Evolutionary conservation across 2,888 invertebrate species (phyloP).

Genomic region (Chaitophorus viminalis): DNA sequence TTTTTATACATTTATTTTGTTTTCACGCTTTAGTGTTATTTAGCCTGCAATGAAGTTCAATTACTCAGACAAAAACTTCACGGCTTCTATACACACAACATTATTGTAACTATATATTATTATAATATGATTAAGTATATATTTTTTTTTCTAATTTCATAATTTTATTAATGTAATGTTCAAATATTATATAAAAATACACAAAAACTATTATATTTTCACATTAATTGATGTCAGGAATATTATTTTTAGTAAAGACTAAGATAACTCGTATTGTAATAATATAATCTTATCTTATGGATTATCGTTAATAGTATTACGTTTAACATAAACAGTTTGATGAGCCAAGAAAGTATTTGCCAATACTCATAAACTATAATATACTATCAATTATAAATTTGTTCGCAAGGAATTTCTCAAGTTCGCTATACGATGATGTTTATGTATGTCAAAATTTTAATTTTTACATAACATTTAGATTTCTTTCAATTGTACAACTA

Average conservation of each 20-base stretch:
- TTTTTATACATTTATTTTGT: not conserved
- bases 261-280: too few relatives aligned
- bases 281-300: too few relatives aligned
- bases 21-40: slow-evolving; percentile 9
- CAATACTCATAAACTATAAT: too few relatives aligned
- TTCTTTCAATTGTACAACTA: too few relatives aligned
- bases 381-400: too few relatives aligned
- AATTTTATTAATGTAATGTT: slow-evolving; percentile 35
- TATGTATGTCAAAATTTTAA: too few relatives aligned
- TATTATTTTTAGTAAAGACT: not conserved
- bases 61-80: slow-evolving; percentile 38
- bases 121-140: not conserved
- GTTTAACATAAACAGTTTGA: too few relatives aligned
- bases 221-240: not conserved
- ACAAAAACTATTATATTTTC: slow-evolving; percentile 43
- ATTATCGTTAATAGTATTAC: too few relatives aligned
- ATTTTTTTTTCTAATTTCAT: slow-evolving; percentile 37
- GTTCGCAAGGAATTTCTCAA: too few relatives aligned
- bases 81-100: slow-evolving; percentile 34
- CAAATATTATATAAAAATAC: slow-evolving; percentile 27
- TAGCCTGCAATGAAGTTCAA: slow-evolving; percentile 44
- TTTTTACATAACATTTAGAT: too few relatives aligned
- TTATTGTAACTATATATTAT: slow-evolving; percentile 2
- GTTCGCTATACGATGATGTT: too few relatives aligned
- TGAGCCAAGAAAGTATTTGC: too few relatives aligned